Evolutionary conservation across 92 coral and sea anemone genomes (phyloP), one percentile per base, ranked within the genome.

Genomic region (Bergia puertoricense): DNA sequence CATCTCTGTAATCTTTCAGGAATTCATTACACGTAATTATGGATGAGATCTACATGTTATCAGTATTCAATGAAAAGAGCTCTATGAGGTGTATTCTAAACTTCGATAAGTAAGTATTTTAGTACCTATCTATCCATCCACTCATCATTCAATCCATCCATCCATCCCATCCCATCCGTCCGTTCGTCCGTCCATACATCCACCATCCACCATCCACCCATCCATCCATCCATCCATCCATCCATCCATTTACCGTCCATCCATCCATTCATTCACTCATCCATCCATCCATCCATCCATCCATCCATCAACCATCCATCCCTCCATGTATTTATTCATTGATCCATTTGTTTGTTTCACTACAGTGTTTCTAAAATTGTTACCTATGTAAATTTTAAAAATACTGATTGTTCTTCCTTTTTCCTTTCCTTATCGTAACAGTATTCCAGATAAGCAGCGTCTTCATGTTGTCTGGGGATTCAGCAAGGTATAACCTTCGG

Each of bases 381-480:
- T 57, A 18, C 6, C 3, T 18, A 62, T 62, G 3, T 8, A 0
- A 22, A 4, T 62, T 62, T 16, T 30, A 30, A 20, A 62, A 62
- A 3, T 4, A 62, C 69, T 62, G 42, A 51, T 11, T n/a, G 23
- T 16, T 48, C 45, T 16, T 48, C 45, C 44, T 23, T 30, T 30
- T 51, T 79, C 22, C n/a, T 48, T 50, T 72, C 4, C 66, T 22
- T 77, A 40, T 75, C 2, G 65, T 74, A 79, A 1, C 85, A 95
- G 98, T 56, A 69, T 95, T 59, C 98, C 98, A 46, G 92, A 95
- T 79, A 91, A 91, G 37, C 89, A 94, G 2, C 91, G 92, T 16
- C 86, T 97, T 15, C 99, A 97, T 83, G 94, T 97, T 3, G 51
- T 97, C 6, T 97, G 99, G 99, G 99, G 99, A n/a, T 97, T 97